phyloP scores from a whole-genome alignment of 1,140 invertebrate species.

The Drepana arcuata region DNA sequence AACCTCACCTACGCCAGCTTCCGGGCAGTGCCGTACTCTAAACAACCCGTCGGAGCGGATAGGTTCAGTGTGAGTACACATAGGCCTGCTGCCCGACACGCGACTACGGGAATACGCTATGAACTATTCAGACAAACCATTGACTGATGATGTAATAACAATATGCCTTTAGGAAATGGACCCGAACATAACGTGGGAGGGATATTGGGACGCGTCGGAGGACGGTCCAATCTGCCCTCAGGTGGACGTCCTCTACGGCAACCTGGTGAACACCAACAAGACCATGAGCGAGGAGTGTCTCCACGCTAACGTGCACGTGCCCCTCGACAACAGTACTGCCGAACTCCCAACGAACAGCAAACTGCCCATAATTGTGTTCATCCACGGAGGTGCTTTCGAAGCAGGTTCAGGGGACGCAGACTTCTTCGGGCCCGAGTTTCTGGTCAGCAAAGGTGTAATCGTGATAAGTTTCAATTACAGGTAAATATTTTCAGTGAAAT shows the following conservation, averaged over 20 bases:
- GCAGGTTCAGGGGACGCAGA: slow-evolving; percentile 72
- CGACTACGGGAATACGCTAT: too few relatives aligned
- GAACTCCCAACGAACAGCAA: slow-evolving; percentile 9
- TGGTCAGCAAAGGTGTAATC: slow-evolving; percentile 76
- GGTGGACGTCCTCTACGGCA: slow-evolving; percentile 36
- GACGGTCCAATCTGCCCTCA: slow-evolving; percentile 72
- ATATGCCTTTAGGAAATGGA: slow-evolving; percentile 70
- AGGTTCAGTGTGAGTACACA: too few relatives aligned
- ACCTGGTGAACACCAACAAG: slow-evolving; percentile 15
- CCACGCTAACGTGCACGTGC: slow-evolving; percentile 46
- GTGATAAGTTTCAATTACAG: slow-evolving; percentile 81
- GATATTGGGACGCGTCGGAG: slow-evolving; percentile 67
- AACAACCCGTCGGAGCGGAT: too few relatives aligned
- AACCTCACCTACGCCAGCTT: too few relatives aligned
- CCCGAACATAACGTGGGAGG: slow-evolving; percentile 72
- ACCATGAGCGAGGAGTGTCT: slow-evolving; percentile 46
- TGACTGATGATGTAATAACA: too few relatives aligned
- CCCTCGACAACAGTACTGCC: too few relatives aligned
- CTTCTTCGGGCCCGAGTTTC: slow-evolving; percentile 75
- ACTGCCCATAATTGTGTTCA: slow-evolving; percentile 78
- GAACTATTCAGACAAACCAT: too few relatives aligned
- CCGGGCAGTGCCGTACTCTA: slow-evolving; percentile 23
- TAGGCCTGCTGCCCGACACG: too few relatives aligned
- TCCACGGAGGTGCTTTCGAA: slow-evolving; percentile 82
- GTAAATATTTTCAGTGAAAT: too few relatives aligned